Base-by-base conservation (phyloP, 2,888 invertebrate genomes). In the Alloscopus bannaensis region DNA sequence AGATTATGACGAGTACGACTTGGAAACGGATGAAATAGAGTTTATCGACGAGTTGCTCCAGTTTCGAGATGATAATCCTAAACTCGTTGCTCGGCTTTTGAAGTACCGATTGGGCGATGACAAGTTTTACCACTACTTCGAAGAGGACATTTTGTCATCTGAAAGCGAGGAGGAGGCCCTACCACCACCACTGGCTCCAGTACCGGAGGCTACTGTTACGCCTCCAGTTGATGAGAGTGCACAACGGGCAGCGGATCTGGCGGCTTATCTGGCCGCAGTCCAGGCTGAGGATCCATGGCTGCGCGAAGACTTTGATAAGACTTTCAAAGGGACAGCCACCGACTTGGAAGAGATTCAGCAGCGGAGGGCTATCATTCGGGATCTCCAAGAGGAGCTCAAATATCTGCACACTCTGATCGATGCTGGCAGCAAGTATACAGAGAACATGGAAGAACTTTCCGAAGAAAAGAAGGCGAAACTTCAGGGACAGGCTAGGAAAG, bases 111-210 rank as follows among this genome's bases (percentile, higher is more conserved):
- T 75, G 1, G 75, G 75, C 0, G 42, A n/a, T 0, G 72, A 62
- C 1, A 72, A 72, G 36, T 72, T 72, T 64, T 72, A 72, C n/a
- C 24, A 64, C 31, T 72, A 72, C 20, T 72, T 72, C 18, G 72
- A 72, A 2, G 72, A 72, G 31, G 72, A 72, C 36, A 72, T 72
- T 52, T 42, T 72, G 13, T 72, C 72, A 4, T 59, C 59, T 1
- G 64, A 64, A 16, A 52, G 47, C 1, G 65, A 65, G 3, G 47
- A 50, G 47, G 20, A 36, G 8, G 64, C 24, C 13, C 2, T 13
- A 16, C 28, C 55, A 26, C 26, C 24, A 55, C 16, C 16, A 20
- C 57, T 20, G n/a, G 26, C n/a, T 52, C 28, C 26, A 57, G 52
- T 3, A 20, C 6, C 6, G 24, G 52, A 52, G 16, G 22, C 20